Conservation (phyloP, 30 jellyfish, hydroid and myxozoan species). For the Phacellophora camtschatica region DNA sequence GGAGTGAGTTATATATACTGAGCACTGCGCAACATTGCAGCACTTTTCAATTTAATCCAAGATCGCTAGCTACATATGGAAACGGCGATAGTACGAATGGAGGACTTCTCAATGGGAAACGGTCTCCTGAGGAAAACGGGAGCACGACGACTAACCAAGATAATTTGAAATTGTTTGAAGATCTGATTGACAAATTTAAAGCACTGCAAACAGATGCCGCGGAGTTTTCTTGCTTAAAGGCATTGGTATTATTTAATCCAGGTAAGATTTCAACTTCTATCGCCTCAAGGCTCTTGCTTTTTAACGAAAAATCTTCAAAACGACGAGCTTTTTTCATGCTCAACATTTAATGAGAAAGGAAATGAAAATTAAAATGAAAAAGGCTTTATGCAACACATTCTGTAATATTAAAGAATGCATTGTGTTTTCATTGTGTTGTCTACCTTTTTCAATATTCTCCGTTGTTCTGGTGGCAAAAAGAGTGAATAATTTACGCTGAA, state of each 20-base stretch:
- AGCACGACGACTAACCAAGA: constrained; percentile 49
- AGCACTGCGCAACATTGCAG: constrained; percentile 96
- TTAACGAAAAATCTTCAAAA: too few relatives aligned
- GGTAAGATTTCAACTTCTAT: too few relatives aligned
- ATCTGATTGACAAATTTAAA: constrained; percentile 88
- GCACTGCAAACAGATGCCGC: constrained; percentile 95
- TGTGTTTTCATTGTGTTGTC: too few relatives aligned
- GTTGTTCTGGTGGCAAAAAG: too few relatives aligned
- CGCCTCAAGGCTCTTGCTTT: too few relatives aligned
- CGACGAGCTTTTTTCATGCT: too few relatives aligned
- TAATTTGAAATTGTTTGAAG: constrained; percentile 89
- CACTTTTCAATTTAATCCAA: constrained; percentile 76
- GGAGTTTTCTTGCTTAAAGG: constrained; percentile 95
- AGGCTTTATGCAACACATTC: too few relatives aligned
- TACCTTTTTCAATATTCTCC: too few relatives aligned
- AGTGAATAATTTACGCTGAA: too few relatives aligned
- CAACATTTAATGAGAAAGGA: too few relatives aligned
- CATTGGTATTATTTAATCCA: constrained; percentile 93
- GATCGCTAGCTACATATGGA: constrained; percentile 67
- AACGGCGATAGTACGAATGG: constrained; percentile 28
- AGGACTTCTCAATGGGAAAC: constrained; percentile 41
- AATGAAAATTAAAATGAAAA: too few relatives aligned
- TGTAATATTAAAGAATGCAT: too few relatives aligned
- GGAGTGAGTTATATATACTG: constrained; percentile 95
- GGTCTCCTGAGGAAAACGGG: constrained; percentile 76